Conservation (phyloP, 2,797 vertebrate species). For the Capromys pilorides region DNA sequence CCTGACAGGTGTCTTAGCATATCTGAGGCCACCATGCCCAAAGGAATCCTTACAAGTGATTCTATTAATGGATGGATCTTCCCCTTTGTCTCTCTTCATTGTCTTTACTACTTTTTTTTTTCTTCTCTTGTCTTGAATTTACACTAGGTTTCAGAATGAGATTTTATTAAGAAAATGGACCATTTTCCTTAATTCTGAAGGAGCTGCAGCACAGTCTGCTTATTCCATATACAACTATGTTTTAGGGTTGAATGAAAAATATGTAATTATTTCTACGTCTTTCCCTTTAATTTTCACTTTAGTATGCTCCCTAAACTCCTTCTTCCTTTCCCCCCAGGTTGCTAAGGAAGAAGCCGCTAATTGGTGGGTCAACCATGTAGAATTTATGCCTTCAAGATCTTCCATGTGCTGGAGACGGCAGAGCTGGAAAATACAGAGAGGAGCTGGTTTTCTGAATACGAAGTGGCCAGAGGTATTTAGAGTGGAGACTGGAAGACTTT, state of each 20-base stretch:
- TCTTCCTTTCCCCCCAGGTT: not conserved
- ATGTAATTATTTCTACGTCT: not conserved
- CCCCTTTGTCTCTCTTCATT: not conserved
- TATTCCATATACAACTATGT: not conserved
- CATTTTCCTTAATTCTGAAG: slow-evolving; percentile 14
- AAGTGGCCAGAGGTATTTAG: not conserved
- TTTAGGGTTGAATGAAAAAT: not conserved
- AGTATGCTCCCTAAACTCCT: not conserved
- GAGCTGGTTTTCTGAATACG: not conserved
- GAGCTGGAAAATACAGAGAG: not conserved
- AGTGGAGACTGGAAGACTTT: not conserved
- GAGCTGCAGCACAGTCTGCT: not conserved
- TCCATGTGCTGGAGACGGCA: not conserved
- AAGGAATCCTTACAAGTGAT: not conserved
- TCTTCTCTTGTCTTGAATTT: not conserved
- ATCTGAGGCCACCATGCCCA: not conserved
- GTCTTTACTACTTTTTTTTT: not conserved
- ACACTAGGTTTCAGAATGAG: not conserved
- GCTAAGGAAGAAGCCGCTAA: not conserved
- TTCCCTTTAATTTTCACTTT: not conserved
- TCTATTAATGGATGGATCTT: not conserved
- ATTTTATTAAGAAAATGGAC: not conserved
- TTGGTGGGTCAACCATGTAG: not conserved
- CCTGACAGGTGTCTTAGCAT: not conserved
- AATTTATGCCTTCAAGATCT: not conserved